A percentile compares a stretch with the other conserved stretches of the same genome.
Conservation (phyloP, 2,888 invertebrate species). For the Hylaea fasciaria region DNA sequence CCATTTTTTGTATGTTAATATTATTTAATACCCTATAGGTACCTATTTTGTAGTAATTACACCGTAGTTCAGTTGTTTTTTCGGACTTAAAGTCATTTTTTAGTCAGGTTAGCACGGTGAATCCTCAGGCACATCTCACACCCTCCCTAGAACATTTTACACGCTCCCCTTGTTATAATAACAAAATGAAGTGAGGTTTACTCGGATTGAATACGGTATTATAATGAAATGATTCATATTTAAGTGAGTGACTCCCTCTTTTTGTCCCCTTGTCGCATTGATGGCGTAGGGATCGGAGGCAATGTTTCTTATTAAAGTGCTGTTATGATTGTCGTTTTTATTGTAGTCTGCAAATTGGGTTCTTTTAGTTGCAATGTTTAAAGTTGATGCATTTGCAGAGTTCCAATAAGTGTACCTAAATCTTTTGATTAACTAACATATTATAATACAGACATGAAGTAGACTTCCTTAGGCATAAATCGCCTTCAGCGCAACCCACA, state of each 20-base stretch:
- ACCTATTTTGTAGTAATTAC: too few relatives aligned
- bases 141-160: slow-evolving; percentile 62
- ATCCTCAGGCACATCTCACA: not conserved
- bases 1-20: not conserved
- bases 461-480: too few relatives aligned
- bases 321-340: slow-evolving; percentile 77
- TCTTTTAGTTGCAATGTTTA: slow-evolving; percentile 30
- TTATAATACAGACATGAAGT: too few relatives aligned
- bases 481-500: too few relatives aligned
- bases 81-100: too few relatives aligned
- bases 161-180: slow-evolving; percentile 80
- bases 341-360: slow-evolving; percentile 56
- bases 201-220: slow-evolving; percentile 84
- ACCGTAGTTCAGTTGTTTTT: too few relatives aligned
- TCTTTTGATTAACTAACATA: not conserved
- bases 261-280: slow-evolving; percentile 64
- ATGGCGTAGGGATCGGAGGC: slow-evolving; percentile 79
- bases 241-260: slow-evolving; percentile 83
- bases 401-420: not conserved
- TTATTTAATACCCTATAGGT: too few relatives aligned
- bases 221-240: slow-evolving; percentile 86
- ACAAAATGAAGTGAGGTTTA: slow-evolving; percentile 82
- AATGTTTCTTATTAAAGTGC: slow-evolving; percentile 83
- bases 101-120: not conserved
- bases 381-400: slow-evolving; percentile 21